These are phyloP conservation scores for Neostethus bicornis DNA, from an alignment of 2,797 vertebrate genomes.

Conservation along the genomic window DNA sequence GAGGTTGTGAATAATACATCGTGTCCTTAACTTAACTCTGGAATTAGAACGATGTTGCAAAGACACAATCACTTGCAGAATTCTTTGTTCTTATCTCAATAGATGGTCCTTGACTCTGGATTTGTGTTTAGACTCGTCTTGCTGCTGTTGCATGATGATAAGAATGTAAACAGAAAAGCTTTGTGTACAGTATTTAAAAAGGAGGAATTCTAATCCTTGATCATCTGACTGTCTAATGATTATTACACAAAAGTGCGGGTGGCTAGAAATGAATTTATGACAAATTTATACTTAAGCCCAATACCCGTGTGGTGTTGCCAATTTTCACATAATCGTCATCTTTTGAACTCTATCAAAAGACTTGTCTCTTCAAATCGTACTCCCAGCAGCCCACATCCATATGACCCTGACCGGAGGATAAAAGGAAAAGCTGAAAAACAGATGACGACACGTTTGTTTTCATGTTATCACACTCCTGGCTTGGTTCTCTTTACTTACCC, in stretches of 20 bases:
- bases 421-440: conserved; percentile 18
- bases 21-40: background rate
- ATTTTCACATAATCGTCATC: conserved; percentile 2
- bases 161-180: conserved; percentile 24
- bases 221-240: background rate
- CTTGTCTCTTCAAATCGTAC: background rate
- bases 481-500: conserved; percentile 14
- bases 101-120: background rate
- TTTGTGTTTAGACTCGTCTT: conserved; percentile 13
- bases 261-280: background rate
- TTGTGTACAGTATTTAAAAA: background rate
- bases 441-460: conserved; percentile 53
- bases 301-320: background rate
- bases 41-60: background rate
- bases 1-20: background rate
- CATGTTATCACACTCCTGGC: conserved; percentile 25
- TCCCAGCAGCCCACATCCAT: conserved; percentile 15
- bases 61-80: background rate
- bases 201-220: conserved; percentile 1
- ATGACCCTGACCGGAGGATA: conserved; percentile 17
- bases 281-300: background rate
- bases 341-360: background rate
- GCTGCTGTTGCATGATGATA: conserved; percentile 3
- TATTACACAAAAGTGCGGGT: background rate
- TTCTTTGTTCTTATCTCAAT: conserved; percentile 20